phyloP scores from a whole-genome alignment of 2,113 vertebrate species.

The Gopherus evgoodei region DNA sequence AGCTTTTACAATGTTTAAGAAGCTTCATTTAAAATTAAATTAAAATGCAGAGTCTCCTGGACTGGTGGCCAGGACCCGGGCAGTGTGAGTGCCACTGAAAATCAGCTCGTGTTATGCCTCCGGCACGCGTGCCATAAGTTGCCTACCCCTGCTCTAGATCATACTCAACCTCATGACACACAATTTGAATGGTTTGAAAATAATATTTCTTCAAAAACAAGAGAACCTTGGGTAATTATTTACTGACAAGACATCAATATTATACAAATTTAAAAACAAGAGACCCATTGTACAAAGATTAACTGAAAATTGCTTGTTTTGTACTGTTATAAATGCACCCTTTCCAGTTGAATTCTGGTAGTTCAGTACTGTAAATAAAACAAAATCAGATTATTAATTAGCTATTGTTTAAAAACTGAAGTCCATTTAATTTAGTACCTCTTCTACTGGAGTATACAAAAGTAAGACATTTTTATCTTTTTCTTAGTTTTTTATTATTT shows the following conservation, averaged over 20 bases:
- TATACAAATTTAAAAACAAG: background rate
- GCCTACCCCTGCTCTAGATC: background rate
- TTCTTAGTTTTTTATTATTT: background rate
- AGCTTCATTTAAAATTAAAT: no score
- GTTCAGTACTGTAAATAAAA: background rate
- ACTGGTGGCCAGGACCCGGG: no score
- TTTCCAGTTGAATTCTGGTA: background rate
- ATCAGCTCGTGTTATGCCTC: no score
- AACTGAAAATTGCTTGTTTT: background rate
- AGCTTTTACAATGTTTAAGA: no score
- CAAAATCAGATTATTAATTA: background rate
- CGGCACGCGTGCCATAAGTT: no score
- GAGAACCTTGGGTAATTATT: background rate
- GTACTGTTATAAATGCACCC: accelerated
- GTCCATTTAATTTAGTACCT: background rate
- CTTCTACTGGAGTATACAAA: background rate
- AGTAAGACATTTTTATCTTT: background rate
- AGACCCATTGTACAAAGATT: background rate
- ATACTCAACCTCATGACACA: background rate
- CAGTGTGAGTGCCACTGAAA: no score
- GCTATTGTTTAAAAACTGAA: background rate
- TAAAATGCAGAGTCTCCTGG: no score
- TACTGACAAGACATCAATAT: background rate
- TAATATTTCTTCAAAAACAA: background rate
- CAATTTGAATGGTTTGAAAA: background rate